Conservation (phyloP, 2,888 invertebrate species). For the Pemphredon lugubris region DNA sequence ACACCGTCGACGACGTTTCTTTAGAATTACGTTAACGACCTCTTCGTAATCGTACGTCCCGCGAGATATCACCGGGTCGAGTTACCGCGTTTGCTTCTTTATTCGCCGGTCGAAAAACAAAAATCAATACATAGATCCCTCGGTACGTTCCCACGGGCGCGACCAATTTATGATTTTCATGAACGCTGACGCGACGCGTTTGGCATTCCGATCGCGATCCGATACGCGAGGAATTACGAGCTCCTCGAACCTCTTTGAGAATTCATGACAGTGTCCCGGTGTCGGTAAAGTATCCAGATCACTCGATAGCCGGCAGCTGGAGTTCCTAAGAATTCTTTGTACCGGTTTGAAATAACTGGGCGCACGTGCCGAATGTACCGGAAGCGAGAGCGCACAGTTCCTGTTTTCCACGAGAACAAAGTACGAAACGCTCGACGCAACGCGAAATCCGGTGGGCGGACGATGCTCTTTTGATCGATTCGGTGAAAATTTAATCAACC, state of each 20-base stretch:
- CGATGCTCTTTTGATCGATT: too few relatives aligned
- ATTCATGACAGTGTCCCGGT: slow-evolving; percentile 52
- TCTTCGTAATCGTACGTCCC: too few relatives aligned
- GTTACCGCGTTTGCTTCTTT: too few relatives aligned
- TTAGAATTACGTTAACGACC: too few relatives aligned
- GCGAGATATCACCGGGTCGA: too few relatives aligned
- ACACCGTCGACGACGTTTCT: too few relatives aligned
- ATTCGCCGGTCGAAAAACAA: too few relatives aligned
- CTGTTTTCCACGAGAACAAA: slow-evolving; percentile 1
- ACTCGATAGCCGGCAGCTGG: slow-evolving; percentile 56
- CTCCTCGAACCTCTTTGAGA: slow-evolving; percentile 45
- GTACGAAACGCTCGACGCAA: neutral
- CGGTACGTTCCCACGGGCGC: too few relatives aligned
- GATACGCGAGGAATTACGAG: slow-evolving; percentile 47
- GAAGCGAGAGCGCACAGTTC: slow-evolving; percentile 25
- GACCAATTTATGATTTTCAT: slow-evolving; percentile 16
- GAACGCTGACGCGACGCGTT: slow-evolving; percentile 19
- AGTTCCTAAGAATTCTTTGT: slow-evolving; percentile 52
- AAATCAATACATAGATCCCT: too few relatives aligned
- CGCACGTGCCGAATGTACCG: slow-evolving; percentile 51
- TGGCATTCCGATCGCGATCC: slow-evolving; percentile 29
- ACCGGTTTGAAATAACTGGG: slow-evolving; percentile 50
- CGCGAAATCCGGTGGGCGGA: too few relatives aligned
- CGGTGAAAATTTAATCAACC: too few relatives aligned
- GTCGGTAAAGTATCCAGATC: slow-evolving; percentile 59